Evolutionary conservation across 64 coral and sea anemone genomes (phyloP).

Genomic region (Actinia tenebrosa): DNA sequence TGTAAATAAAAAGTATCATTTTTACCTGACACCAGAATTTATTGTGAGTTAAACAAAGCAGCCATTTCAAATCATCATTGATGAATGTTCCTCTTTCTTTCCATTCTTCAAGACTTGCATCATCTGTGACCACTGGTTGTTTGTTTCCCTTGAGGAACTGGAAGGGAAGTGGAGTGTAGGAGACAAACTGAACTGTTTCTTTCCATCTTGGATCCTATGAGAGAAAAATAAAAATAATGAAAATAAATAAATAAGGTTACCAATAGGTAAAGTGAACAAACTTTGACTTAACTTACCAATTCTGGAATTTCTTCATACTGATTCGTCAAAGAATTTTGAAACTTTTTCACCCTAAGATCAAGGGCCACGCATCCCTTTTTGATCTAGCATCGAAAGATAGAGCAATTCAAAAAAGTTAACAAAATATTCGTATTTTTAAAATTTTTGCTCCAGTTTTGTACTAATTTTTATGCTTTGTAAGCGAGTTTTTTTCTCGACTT

Average conservation of each 20-base stretch:
- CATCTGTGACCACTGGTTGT: not conserved
- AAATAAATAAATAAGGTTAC: not conserved
- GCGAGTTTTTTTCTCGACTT: not conserved
- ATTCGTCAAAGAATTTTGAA: conserved; percentile 52
- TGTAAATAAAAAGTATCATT: too few species aligned
- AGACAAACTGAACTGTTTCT: conserved; percentile 68
- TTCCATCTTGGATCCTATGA: conserved; percentile 52
- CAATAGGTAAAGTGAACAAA: not conserved
- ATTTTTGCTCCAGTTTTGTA: not conserved
- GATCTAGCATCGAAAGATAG: not conserved
- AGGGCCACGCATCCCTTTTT: conserved; percentile 17
- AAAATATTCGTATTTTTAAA: not conserved
- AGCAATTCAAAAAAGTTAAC: not conserved
- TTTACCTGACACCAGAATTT: conserved; percentile 91
- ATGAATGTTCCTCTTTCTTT: conserved; percentile 77
- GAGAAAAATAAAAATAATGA: not conserved
- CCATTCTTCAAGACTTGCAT: conserved; percentile 69
- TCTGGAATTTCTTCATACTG: conserved; percentile 53
- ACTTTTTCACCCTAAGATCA: conserved; percentile 34
- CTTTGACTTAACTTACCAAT: conserved; percentile 19
- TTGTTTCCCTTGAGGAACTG: not conserved
- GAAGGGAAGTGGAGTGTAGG: conserved; percentile 44
- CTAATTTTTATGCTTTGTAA: not conserved
- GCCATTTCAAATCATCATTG: conserved; percentile 75
- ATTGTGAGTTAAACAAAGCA: conserved; percentile 71